Evolutionary conservation across 1,140 invertebrate species (phyloP).

Genomic region (Hetaerina americana): DNA sequence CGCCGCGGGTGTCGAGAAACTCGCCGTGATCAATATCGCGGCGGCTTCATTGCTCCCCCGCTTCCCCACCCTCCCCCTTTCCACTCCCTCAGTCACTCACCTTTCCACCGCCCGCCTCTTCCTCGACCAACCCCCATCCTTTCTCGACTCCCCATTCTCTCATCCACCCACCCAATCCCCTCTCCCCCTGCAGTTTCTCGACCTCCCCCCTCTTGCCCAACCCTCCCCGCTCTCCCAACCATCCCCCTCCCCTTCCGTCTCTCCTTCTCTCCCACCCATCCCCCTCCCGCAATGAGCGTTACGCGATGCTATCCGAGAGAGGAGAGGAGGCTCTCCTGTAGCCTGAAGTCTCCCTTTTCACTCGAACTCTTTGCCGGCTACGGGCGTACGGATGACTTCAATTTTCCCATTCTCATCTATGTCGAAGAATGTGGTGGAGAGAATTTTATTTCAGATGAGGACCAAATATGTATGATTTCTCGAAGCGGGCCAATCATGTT

Average conservation of each 20-base stretch:
- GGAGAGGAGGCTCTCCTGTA: background rate
- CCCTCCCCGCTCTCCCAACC: constrained; percentile 5
- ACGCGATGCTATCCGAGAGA: background rate
- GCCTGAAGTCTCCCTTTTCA: background rate
- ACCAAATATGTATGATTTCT: too few relatives aligned
- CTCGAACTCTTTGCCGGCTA: constrained; percentile 2
- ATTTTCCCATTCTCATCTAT: too few relatives aligned
- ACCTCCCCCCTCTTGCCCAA: background rate
- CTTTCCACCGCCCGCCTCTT: background rate
- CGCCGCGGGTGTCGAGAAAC: background rate
- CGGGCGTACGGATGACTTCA: background rate
- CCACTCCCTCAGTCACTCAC: background rate
- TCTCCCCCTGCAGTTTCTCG: background rate
- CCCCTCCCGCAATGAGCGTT: background rate
- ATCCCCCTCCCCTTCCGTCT: background rate
- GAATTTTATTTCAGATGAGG: too few relatives aligned
- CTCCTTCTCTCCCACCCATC: too few relatives aligned
- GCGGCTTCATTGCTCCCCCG: constrained; percentile 19
- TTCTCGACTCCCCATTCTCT: constrained; percentile 9
- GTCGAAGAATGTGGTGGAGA: too few relatives aligned
- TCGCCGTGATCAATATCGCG: constrained; percentile 1
- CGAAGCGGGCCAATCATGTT: too few relatives aligned
- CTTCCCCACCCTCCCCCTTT: constrained; percentile 7
- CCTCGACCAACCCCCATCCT: background rate
- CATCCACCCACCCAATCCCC: background rate